These are phyloP conservation scores for Choristoneura fumiferana DNA, from an alignment of 1,140 invertebrate species.

Conservation along the genomic window DNA sequence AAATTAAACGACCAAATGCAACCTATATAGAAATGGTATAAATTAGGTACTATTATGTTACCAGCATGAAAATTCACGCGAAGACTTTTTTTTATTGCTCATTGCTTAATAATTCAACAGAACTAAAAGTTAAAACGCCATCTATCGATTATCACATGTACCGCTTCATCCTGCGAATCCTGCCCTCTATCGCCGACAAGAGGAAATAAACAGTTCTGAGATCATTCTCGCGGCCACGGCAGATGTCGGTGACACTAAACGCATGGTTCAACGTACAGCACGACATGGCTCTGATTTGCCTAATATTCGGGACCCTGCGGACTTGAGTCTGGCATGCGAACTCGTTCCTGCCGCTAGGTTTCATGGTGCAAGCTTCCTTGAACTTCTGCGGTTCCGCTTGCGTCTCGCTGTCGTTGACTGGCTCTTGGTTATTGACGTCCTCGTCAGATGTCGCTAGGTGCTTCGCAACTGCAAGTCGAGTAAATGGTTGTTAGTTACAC, in stretches of 20 bases:
- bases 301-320: constrained; percentile 19
- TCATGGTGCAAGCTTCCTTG: constrained; percentile 57
- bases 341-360: constrained; percentile 43
- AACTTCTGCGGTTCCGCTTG: neutral
- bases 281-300: constrained; percentile 19
- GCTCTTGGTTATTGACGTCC: constrained; percentile 5
- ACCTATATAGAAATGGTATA: too few relatives aligned
- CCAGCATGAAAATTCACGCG: too few relatives aligned
- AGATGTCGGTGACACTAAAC: constrained; percentile 44
- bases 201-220: constrained; percentile 55
- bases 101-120: too few relatives aligned
- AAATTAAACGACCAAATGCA: too few relatives aligned
- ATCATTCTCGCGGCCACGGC: constrained; percentile 39
- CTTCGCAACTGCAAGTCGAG: constrained; percentile 37
- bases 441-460: constrained; percentile 37
- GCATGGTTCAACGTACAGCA: constrained; percentile 35
- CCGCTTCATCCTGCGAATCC: constrained; percentile 51
- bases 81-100: too few relatives aligned
- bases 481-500: too few relatives aligned
- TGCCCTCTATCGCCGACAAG: constrained; percentile 57
- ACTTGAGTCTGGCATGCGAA: constrained; percentile 40
- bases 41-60: too few relatives aligned
- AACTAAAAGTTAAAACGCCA: constrained; percentile 27
- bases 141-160: constrained; percentile 34
- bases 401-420: neutral